A percentile compares a stretch with the other conserved stretches of the same genome.
These are phyloP conservation scores for Oriolus oriolus DNA, from an alignment of 2,113 vertebrate species.

Conservation along the genomic window DNA sequence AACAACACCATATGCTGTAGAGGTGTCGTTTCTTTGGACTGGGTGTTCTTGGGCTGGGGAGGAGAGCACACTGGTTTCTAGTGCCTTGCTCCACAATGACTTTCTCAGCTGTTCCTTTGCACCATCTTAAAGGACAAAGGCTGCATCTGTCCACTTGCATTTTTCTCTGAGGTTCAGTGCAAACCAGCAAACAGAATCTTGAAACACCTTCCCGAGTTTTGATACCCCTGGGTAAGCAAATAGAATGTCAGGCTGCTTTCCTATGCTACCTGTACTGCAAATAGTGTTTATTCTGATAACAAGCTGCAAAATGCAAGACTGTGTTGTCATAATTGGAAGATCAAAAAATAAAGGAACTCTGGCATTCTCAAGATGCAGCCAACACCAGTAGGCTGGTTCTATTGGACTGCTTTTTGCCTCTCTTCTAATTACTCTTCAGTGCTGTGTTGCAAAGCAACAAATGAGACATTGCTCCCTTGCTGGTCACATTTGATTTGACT, in stretches of 20 bases:
- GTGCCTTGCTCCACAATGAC: accelerated
- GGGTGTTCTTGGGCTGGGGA: background rate
- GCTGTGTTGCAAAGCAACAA: background rate
- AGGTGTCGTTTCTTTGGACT: background rate
- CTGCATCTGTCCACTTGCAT: background rate
- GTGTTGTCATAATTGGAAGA: background rate
- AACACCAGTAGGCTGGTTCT: background rate
- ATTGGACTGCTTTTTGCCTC: background rate
- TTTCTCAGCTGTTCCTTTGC: background rate
- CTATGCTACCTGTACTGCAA: background rate
- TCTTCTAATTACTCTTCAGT: background rate
- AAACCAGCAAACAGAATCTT: background rate
- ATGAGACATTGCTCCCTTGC: background rate
- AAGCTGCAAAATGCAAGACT: background rate
- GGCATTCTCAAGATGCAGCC: background rate
- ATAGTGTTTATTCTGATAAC: background rate
- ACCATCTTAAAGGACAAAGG: background rate
- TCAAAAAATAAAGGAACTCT: background rate
- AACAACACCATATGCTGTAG: background rate
- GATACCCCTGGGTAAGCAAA: background rate
- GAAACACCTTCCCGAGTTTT: background rate
- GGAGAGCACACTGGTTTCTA: accelerated
- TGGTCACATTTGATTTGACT: background rate
- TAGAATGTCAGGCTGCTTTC: background rate
- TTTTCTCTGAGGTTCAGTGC: background rate